Percentiles rank a stretch among this genome's conserved stretches.
phyloP scores from a whole-genome alignment of 2,113 vertebrate genomes.

The Narcine bancroftii region DNA sequence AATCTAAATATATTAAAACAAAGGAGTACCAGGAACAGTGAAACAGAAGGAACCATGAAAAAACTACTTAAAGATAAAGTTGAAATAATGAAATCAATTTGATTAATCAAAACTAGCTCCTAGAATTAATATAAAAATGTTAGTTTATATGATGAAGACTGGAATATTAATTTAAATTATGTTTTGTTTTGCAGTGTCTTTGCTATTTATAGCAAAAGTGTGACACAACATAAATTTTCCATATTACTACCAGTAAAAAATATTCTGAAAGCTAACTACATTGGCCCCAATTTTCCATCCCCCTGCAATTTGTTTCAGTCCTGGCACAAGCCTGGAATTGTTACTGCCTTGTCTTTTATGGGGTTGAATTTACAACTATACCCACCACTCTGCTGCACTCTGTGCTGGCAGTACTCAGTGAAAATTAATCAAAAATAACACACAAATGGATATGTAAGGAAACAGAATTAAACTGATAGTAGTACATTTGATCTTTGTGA shows the following conservation, averaged over 20 bases:
- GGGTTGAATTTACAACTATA: constrained; percentile 7
- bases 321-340: not conserved
- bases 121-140: not conserved
- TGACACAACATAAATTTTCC: not conserved
- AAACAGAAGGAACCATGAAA: not conserved
- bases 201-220: not conserved
- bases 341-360: not conserved
- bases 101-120: not conserved
- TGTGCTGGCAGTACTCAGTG: not conserved
- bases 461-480: not conserved
- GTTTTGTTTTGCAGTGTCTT: too few relatives aligned
- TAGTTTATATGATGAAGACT: not conserved
- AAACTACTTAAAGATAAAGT: not conserved
- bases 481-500: not conserved
- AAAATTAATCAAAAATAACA: not conserved
- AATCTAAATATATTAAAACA: not conserved
- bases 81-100: not conserved
- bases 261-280: not conserved
- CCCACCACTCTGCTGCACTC: not conserved
- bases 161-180: not conserved
- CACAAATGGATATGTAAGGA: not conserved
- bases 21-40: not conserved
- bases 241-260: not conserved
- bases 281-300: not conserved
- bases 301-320: not conserved